These are phyloP conservation scores for Caenorhabditis sp. DNA, from an alignment of 2,888 invertebrate species.

Conservation along the genomic window DNA sequence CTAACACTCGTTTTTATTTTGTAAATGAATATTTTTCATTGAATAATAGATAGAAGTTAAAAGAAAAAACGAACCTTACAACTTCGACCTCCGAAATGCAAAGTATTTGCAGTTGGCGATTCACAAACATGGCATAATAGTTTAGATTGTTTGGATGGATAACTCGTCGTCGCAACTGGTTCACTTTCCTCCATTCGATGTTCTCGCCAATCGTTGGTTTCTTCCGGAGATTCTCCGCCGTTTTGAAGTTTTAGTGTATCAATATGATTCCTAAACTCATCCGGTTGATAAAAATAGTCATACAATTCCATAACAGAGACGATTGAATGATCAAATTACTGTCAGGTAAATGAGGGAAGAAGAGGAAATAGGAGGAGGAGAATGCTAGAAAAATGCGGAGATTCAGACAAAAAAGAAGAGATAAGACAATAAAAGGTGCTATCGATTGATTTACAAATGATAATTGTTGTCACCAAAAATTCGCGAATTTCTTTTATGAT, in stretches of 20 bases:
- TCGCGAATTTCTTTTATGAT: background rate
- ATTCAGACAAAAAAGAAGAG: slow-evolving; percentile 5
- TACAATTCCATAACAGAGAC: slow-evolving; percentile 23
- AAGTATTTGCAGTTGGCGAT: slow-evolving; percentile 51
- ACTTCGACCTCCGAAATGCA: slow-evolving; percentile 51
- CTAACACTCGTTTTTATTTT: too few species aligned
- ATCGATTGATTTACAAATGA: background rate
- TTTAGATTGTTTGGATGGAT: background rate
- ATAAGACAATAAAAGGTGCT: slow-evolving; percentile 4
- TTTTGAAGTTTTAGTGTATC: background rate
- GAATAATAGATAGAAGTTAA: too few species aligned
- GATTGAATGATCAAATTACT: background rate
- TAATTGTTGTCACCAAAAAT: slow-evolving; percentile 1
- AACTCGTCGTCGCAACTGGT: background rate
- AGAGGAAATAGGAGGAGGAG: slow-evolving; percentile 2
- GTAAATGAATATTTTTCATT: too few species aligned
- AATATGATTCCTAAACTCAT: slow-evolving; percentile 16
- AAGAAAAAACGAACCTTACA: slow-evolving; percentile 37
- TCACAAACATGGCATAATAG: slow-evolving; percentile 45
- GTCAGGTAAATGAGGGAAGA: slow-evolving; percentile 3
- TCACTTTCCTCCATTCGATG: background rate
- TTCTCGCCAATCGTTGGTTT: background rate
- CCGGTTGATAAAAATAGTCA: slow-evolving; percentile 37
- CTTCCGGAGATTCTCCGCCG: background rate
- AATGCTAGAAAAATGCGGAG: slow-evolving; percentile 16